These are phyloP conservation scores for Gallinago solitaria DNA, from an alignment of 2,797 vertebrate species.

Conservation along the genomic window DNA sequence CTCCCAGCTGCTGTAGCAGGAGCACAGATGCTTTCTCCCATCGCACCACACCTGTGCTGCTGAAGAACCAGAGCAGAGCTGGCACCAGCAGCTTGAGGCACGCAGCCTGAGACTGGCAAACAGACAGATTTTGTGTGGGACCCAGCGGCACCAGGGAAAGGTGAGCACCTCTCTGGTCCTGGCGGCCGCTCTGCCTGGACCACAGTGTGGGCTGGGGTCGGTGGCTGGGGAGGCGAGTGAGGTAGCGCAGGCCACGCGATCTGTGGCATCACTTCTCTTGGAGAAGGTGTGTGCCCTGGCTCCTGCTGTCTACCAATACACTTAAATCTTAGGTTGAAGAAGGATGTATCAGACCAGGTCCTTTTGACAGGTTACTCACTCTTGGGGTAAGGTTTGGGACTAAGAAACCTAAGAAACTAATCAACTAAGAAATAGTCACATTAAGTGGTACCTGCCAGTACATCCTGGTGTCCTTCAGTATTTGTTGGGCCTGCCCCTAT, in stretches of 20 bases:
- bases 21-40: not conserved
- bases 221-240: not conserved
- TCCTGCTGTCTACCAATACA: not conserved
- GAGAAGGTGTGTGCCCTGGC: not conserved
- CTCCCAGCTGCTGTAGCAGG: not conserved
- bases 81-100: not conserved
- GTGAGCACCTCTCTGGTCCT: not conserved
- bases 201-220: rapidly evolving
- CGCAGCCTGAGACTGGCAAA: not conserved
- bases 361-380: not conserved
- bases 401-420: too few species aligned
- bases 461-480: not conserved
- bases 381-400: not conserved
- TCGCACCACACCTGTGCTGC: not conserved
- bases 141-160: rapidly evolving
- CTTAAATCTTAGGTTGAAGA: not conserved
- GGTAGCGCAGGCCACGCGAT: not conserved
- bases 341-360: not conserved
- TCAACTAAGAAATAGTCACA: not conserved
- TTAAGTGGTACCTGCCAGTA: not conserved
- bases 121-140: not conserved
- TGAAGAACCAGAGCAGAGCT: not conserved
- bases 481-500: not conserved
- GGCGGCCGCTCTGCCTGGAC: not conserved
- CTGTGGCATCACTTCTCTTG: not conserved